Base-by-base conservation (phyloP, 2,113 vertebrate species). In the Phyllopteryx taeniolatus region DNA sequence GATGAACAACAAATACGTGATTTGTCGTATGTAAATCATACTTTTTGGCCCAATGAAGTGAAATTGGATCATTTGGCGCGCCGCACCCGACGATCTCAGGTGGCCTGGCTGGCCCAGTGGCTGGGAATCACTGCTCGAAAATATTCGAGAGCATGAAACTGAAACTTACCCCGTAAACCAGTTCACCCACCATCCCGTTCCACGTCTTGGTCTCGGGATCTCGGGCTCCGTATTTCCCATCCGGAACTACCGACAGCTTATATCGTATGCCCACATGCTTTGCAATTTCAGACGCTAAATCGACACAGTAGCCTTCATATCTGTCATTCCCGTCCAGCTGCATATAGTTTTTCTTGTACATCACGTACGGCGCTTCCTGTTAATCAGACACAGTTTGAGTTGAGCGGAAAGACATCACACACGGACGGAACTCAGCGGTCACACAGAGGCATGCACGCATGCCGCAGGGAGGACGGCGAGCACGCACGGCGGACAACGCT, bases 121-220 rank as follows among this genome's bases (percentile, higher is more conserved):
- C 14, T 47, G 46, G 46, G 46, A 47, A 47, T 47, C 46, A 47
- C 46, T 14, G 19, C 6, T 5, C 17, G 15, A 56, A 22, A 22
- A 12, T 10, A 10, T 1, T 59, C 27, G 5, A 14, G n/a, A 13
- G n/a, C 12, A 22, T 12, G 7, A 22, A 66, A 73, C 8, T 66
- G 74, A 89, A 78, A 96, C 96, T 98, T 92, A 99, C 97, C 94
- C 97, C 97, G 87, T 98, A 99, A 74, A 99, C 96, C 88, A 99
- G 95, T 91, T 99, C 97, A 88, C 97, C 97, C 93, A 99, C 97
- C 96, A 99, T 99, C 93, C 97, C 97, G 86, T 99, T 99, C 97
- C 97, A 99, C 87, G 97, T 98, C 89, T 96, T 98, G 91, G 95
- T 98, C 87, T 99, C 97, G 17, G 96, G 94, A 89, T 98, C 96